Conservation (phyloP, 2,113 vertebrate genomes). For the Peromyscus californicus region DNA sequence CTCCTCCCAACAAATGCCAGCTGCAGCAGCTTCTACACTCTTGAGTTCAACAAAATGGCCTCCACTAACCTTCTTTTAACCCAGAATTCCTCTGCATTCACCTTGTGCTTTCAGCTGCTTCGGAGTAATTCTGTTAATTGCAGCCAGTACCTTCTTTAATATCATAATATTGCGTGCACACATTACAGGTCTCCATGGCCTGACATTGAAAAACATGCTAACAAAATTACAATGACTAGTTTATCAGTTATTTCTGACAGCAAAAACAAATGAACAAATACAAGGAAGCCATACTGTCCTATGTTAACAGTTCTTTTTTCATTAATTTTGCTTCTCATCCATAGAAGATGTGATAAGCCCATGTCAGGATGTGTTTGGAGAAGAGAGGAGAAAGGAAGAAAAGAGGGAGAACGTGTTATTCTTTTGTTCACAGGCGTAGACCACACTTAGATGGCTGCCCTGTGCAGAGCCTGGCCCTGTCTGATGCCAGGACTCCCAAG, state of each 20-base stretch:
- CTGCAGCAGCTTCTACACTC: not conserved
- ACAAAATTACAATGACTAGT: not conserved
- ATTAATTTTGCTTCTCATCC: not conserved
- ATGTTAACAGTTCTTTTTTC: not conserved
- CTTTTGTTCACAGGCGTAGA: not conserved
- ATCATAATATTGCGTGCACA: not conserved
- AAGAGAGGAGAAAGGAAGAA: not conserved
- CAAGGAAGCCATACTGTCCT: not conserved
- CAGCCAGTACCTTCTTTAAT: not conserved
- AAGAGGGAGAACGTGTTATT: accelerated
- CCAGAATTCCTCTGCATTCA: not conserved
- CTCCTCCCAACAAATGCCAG: not conserved
- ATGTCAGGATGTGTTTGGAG: not conserved
- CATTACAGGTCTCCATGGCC: not conserved
- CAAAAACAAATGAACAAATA: not conserved
- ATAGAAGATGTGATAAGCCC: not conserved
- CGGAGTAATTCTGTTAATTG: not conserved
- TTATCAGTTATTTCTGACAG: not conserved
- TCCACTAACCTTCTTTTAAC: not conserved
- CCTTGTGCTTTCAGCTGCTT: not conserved
- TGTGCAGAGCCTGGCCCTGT: not conserved
- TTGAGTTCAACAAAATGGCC: not conserved
- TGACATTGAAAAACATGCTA: not conserved
- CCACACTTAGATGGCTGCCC: not conserved
- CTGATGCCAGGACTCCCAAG: not conserved